Evolutionary conservation across 2,797 vertebrate species (phyloP), one percentile per base, ranked within the genome.

Genomic region (Apodemus agrarius): DNA sequence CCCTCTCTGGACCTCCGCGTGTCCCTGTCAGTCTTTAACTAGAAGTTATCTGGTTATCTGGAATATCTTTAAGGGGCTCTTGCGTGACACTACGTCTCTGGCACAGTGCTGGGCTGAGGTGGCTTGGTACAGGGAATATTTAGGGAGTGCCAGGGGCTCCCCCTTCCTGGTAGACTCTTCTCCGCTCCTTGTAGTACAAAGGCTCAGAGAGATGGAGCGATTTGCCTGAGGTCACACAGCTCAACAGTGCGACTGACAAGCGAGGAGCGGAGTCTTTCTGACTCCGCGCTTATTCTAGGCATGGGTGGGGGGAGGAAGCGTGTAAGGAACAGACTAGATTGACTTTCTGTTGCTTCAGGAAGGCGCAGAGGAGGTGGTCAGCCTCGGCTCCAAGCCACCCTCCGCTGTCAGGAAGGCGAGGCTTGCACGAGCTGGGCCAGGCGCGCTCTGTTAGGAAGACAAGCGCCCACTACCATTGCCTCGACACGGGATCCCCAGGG

Each of bases 161-260:
- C n/a, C 34, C 10, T 43, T 57, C 65, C 1, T 1, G 37, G 34
- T 4, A 81, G 26, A 34, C 81, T 57, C 12, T 34, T 12, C 43
- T 59, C 12, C 1, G 57, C n/a, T 59, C 43, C n/a, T 31, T 29
- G 57, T 7, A 4, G 3, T 46, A 31, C 17, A 63, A 84, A 81
- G 59, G n/a, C 78, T 75, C 63, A 67, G 95, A 95, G 76, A 90
- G 78, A 37, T 3, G 74, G 59, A 79, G 34, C 14, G 12, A 91
- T 79, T 86, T 75, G n/a, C 46, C 90, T 65, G 46, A 52, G 74
- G 67, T 84, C 88, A 59, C 96, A 80, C 79, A 93, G 82, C 85
- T 54, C 21, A 9, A 49, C 54, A 0, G 81, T 16, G 78, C 81
- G 81, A 34, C 34, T 37, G 85, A 85, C 6, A 43, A 82, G 63